These are phyloP conservation scores for Sinodicranocentrus sp. DNA, from an alignment of 2,888 invertebrate species.

Conservation along the genomic window DNA sequence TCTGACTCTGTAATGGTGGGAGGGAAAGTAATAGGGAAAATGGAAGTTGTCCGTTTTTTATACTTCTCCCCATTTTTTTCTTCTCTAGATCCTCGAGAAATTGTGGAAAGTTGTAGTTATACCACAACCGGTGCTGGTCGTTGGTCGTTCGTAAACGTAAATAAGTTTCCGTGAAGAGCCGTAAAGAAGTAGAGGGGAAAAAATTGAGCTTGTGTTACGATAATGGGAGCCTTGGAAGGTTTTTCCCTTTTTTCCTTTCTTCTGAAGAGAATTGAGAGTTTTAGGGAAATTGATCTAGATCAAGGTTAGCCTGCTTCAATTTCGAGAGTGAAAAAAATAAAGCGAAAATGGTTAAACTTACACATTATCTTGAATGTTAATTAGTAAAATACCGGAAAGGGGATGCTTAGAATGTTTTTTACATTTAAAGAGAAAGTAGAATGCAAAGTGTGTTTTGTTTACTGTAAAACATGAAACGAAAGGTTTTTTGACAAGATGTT, in stretches of 20 bases:
- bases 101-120: background rate
- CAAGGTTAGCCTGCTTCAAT: no score
- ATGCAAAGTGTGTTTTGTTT: no score
- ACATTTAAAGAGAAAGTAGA: no score
- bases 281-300: no score
- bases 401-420: no score
- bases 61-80: no score
- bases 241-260: background rate
- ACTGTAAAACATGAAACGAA: no score
- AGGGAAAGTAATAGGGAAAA: background rate
- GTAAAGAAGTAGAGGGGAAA: background rate
- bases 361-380: background rate
- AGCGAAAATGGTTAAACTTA: background rate
- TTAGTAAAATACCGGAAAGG: no score
- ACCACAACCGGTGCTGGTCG: conserved; percentile 44
- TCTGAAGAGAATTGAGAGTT: no score
- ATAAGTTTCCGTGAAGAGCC: conserved; percentile 50
- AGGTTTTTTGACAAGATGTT: no score
- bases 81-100: background rate
- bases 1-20: no score
- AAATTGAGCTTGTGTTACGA: conserved; percentile 25
- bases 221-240: conserved; percentile 11
- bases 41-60: background rate
- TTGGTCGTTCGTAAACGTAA: conserved; percentile 52
- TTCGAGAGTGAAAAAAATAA: no score